phyloP scores from a whole-genome alignment of 2,888 invertebrate species.

The Coenonympha arcania region DNA sequence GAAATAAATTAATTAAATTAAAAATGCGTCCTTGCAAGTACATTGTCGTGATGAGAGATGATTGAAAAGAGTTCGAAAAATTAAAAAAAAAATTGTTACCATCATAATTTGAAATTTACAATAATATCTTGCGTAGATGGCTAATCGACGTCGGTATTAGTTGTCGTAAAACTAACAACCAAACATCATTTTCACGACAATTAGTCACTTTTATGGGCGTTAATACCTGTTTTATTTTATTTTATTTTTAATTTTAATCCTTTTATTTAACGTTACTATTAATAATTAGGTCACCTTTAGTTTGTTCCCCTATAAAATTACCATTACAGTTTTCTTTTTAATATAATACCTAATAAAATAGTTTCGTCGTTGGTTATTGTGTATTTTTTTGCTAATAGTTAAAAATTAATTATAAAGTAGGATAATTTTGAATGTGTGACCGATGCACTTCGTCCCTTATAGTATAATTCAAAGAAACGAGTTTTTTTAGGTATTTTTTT shows the following conservation, averaged over 20 bases:
- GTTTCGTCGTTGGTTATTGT: slow-evolving; percentile 59
- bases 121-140: too few relatives aligned
- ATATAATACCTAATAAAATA: slow-evolving; percentile 38
- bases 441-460: slow-evolving; percentile 32
- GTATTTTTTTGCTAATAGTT: slow-evolving; percentile 34
- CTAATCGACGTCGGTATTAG: neutral
- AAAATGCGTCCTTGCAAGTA: neutral
- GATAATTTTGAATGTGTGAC: slow-evolving; percentile 40
- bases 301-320: slow-evolving; percentile 50
- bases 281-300: slow-evolving; percentile 54
- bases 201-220: neutral
- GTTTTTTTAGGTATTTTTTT: neutral
- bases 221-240: slow-evolving; percentile 22
- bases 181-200: neutral
- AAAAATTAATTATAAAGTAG: slow-evolving; percentile 35
- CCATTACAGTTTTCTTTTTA: slow-evolving; percentile 50
- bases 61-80: neutral
- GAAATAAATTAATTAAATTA: slow-evolving; percentile 17
- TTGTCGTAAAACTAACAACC: neutral
- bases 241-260: slow-evolving; percentile 44
- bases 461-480: slow-evolving; percentile 14
- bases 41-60: neutral
- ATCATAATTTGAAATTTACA: too few relatives aligned
- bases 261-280: slow-evolving; percentile 70
- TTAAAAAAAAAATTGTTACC: too few relatives aligned